Evolutionary conservation across 2,888 invertebrate genomes (phyloP), one percentile per base, ranked within the genome.

Genomic region (Acholoe squamosa): DNA sequence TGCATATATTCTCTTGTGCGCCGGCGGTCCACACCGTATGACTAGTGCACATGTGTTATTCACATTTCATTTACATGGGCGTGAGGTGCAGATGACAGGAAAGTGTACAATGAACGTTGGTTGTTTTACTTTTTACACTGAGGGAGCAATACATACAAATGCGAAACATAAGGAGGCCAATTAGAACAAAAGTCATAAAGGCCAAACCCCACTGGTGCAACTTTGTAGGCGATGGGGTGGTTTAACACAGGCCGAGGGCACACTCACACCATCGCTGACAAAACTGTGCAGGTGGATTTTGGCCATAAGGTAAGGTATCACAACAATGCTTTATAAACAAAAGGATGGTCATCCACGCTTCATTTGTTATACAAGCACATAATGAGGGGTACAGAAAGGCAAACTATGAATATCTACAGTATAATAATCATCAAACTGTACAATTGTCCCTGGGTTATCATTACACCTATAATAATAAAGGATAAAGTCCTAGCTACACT

Each of bases 1-100:
- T 76, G 31, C 31, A 76, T 76, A 61, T 61, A 7, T 76, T 61
- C 5, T 61, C n/a, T 61, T 14, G 28, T 71, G 71, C 28, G 25
- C 14, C 71, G 71, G 71, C 71, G 71, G 25, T 71, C 71, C 71
- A 71, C 71, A 28, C 71, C 71, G 71, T 71, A n/a, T 71, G 71
- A 28, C 25, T 71, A 71, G 71, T 71, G 71, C 71, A 71, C n/a
- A 28, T 14, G 28, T 28, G 12, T 3, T 71, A 71, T 71, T 28
- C 71, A 71, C 71, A 71, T 16, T 0, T 28, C 71, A 71, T 71
- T 25, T 71, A 14, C 71, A 71, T 71, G 71, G 61, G 16, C 3
- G 71, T 71, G 28, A 1, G 14, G 7, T 71, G 71, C 71, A 14
- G 71, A 28, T 71, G 71, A 71, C 19, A 25, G n/a, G n/a, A n/a